Conservation (phyloP, 2,797 vertebrate genomes). For the Xiphophorus birchmanni region DNA sequence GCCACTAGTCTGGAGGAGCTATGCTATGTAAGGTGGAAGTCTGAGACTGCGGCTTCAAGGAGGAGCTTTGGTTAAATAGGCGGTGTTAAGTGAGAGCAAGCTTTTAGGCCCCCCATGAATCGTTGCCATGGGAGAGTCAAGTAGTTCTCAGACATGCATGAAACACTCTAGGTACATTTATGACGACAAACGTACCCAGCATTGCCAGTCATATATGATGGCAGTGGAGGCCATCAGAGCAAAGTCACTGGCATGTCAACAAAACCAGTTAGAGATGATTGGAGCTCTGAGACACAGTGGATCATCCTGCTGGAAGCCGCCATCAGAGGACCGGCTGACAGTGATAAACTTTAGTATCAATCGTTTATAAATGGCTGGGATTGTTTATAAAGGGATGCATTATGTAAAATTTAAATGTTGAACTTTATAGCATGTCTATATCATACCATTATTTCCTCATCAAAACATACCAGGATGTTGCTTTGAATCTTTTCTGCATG, state of each 20-base stretch:
- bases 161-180: neutral
- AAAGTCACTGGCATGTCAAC: neutral
- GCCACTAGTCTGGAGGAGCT: neutral
- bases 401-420: too few relatives aligned
- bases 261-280: neutral
- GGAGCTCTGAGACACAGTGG: neutral
- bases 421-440: too few relatives aligned
- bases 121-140: neutral
- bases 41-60: neutral
- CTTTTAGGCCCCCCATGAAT: neutral
- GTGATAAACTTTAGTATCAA: neutral
- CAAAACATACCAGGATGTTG: too few relatives aligned
- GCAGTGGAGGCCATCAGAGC: neutral
- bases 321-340: neutral
- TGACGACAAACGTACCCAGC: neutral
- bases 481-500: too few relatives aligned
- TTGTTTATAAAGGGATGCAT: too few relatives aligned
- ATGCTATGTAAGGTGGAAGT: neutral
- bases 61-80: neutral
- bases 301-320: neutral
- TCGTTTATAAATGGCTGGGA: too few relatives aligned
- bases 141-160: neutral
- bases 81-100: neutral
- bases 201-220: neutral
- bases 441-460: too few relatives aligned